phyloP scores from a whole-genome alignment of 2,888 invertebrate species.

The Sphinx pinastri region DNA sequence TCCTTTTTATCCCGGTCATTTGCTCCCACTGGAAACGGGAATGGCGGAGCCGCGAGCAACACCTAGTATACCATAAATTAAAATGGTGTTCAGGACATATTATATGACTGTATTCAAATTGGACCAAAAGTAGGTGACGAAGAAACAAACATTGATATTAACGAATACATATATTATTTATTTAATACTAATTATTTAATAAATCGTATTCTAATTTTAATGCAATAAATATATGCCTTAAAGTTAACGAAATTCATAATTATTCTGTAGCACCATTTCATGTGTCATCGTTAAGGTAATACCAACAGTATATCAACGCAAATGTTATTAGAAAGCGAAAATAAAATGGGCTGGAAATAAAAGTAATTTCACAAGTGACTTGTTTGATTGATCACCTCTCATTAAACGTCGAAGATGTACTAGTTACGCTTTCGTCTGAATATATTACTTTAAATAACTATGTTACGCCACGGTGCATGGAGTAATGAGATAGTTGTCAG shows the following conservation, averaged over 20 bases:
- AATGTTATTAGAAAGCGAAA: conserved; percentile 12
- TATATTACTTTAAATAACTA: conserved; percentile 1
- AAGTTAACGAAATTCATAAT: too few relatives aligned
- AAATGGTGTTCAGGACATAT: too few relatives aligned
- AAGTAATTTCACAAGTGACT: not conserved
- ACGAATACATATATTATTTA: too few relatives aligned
- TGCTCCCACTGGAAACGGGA: too few relatives aligned
- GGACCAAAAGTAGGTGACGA: too few relatives aligned
- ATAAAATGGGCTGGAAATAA: not conserved
- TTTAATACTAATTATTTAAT: too few relatives aligned
- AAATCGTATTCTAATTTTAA: not conserved
- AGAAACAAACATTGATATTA: too few relatives aligned
- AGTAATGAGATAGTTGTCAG: not conserved
- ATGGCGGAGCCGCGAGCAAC: too few relatives aligned
- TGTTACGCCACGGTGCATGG: not conserved
- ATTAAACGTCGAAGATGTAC: conserved; percentile 18
- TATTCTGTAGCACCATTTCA: not conserved
- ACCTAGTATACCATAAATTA: too few relatives aligned
- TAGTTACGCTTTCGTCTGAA: conserved; percentile 12
- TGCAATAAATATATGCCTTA: too few relatives aligned
- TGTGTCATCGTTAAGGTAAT: not conserved
- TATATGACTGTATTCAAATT: too few relatives aligned
- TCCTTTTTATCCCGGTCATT: too few relatives aligned
- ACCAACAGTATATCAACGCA: not conserved
- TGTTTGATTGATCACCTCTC: conserved; percentile 15